A percentile compares a stretch with the other conserved stretches of the same genome.
phyloP scores from a whole-genome alignment of 2,888 invertebrate species.

The Liopterus haemorrhoidalis region DNA sequence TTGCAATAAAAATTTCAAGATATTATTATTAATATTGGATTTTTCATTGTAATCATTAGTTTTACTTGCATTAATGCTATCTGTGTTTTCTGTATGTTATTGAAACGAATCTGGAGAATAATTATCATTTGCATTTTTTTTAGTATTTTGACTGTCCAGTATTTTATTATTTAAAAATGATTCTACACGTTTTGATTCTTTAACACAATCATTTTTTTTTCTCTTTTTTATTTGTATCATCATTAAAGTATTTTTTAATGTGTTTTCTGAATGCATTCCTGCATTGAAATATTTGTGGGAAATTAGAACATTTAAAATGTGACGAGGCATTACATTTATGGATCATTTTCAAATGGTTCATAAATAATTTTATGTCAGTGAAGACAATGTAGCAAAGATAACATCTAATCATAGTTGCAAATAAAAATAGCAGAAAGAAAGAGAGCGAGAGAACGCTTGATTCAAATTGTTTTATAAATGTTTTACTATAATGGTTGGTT shows the following conservation, averaged over 20 bases:
- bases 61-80: too few relatives aligned
- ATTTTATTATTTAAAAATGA: neutral
- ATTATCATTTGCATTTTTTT: neutral
- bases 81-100: too few relatives aligned
- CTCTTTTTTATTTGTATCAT: neutral
- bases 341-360: conserved; percentile 4
- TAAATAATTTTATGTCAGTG: neutral
- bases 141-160: conserved; percentile 4
- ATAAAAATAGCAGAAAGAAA: too few relatives aligned
- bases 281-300: neutral
- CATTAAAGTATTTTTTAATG: conserved; percentile 1
- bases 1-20: neutral
- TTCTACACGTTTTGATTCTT: neutral
- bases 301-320: conserved; percentile 2
- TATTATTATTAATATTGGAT: conserved; percentile 1
- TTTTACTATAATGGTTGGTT: too few relatives aligned
- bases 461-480: too few relatives aligned
- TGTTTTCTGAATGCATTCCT: conserved; percentile 1
- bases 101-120: too few relatives aligned
- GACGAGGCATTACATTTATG: neutral
- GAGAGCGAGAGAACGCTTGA: too few relatives aligned
- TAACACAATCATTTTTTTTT: neutral
- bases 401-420: conserved; percentile 7
- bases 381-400: neutral
- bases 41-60: neutral